Evolutionary conservation across 2,113 vertebrate species (phyloP).

Genomic region (Nansenia antarctica): DNA sequence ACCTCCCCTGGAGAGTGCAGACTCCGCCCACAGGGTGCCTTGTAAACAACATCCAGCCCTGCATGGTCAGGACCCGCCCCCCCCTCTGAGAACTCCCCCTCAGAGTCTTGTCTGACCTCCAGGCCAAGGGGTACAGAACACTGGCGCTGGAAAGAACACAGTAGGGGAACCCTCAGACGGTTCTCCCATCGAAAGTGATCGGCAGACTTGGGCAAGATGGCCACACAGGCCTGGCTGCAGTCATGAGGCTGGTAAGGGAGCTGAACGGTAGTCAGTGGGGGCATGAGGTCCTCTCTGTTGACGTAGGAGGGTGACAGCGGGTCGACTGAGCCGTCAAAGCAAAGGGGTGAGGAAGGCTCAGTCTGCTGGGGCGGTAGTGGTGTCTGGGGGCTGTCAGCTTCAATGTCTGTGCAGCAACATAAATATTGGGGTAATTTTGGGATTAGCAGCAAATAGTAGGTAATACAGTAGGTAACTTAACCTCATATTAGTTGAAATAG

Average conservation of each 20-base stretch:
- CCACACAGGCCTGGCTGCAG: slow-evolving; percentile 80
- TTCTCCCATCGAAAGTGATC: slow-evolving; percentile 77
- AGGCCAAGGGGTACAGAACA: slow-evolving; percentile 69
- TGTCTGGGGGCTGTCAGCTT: background rate
- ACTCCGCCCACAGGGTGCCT: slow-evolving; percentile 85
- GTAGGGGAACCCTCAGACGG: slow-evolving; percentile 84
- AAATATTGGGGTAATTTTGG: background rate
- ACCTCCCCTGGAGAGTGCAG: slow-evolving; percentile 83
- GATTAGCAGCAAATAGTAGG: background rate
- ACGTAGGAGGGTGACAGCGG: slow-evolving; percentile 16
- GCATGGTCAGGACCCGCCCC: slow-evolving; percentile 38
- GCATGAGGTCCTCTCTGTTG: slow-evolving; percentile 42
- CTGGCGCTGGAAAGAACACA: slow-evolving; percentile 83
- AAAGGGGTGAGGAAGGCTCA: background rate
- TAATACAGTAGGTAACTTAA: background rate
- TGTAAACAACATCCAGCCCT: slow-evolving; percentile 78
- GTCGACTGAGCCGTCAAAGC: background rate
- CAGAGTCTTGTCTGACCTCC: background rate
- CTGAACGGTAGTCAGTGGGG: slow-evolving; percentile 25
- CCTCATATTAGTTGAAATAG: background rate
- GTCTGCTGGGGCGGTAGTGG: background rate
- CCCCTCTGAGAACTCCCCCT: slow-evolving; percentile 26
- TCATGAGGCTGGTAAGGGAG: slow-evolving; percentile 52
- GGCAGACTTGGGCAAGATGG: slow-evolving; percentile 35
- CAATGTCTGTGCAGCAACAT: background rate